Conservation (phyloP, 2,797 vertebrate species). For the Hemitrygon akajei region DNA sequence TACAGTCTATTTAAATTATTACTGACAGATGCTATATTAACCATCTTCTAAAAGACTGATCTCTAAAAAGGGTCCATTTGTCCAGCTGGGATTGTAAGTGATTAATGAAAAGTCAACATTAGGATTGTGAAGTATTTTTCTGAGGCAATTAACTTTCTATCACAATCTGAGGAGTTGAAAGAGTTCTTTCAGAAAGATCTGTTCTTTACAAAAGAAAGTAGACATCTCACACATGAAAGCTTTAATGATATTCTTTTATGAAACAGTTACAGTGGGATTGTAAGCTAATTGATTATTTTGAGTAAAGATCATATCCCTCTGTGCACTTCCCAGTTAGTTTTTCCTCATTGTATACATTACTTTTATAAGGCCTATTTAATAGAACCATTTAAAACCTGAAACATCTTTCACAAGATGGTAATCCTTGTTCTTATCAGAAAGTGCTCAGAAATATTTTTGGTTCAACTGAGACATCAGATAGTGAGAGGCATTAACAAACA, state of each 20-base stretch:
- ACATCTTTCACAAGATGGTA: not conserved
- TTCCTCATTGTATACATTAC: not conserved
- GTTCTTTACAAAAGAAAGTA: not conserved
- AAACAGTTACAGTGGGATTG: not conserved
- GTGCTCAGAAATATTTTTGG: not conserved
- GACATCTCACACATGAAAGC: not conserved
- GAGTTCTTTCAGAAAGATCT: not conserved
- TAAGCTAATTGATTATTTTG: not conserved
- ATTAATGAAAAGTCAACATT: not conserved
- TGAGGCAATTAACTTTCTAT: not conserved
- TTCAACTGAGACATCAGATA: not conserved
- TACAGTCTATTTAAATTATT: conserved; percentile 13
- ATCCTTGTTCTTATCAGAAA: not conserved
- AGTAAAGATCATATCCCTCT: not conserved
- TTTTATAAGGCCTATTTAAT: not conserved
- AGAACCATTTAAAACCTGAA: not conserved
- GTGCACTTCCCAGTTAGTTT: not conserved
- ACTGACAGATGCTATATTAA: not conserved
- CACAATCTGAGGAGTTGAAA: not conserved
- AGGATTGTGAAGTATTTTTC: not conserved
- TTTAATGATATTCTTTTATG: not conserved
- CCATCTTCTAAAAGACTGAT: not conserved
- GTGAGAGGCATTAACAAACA: not conserved
- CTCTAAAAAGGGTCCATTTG: not conserved
- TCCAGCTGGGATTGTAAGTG: not conserved